Percentiles rank a stretch among this genome's conserved stretches.
Conservation (phyloP, 2,113 vertebrate species). For the Heterotis niloticus region DNA sequence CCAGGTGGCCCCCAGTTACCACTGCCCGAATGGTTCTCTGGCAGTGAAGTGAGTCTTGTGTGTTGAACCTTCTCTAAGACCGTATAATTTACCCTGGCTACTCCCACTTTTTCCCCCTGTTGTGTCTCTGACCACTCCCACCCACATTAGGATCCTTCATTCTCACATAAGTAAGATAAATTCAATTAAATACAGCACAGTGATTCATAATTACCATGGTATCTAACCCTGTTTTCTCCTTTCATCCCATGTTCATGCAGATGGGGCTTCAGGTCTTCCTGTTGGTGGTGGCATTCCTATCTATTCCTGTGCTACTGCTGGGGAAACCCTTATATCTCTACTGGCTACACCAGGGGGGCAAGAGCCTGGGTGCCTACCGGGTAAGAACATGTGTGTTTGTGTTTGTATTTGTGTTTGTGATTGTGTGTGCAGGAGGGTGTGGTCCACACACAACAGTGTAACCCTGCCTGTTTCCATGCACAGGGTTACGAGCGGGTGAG, state of each 20-base stretch:
- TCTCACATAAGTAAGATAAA: too few relatives aligned
- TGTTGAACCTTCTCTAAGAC: too few relatives aligned
- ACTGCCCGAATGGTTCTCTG: too few relatives aligned
- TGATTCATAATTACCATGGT: too few relatives aligned
- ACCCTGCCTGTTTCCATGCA: neutral
- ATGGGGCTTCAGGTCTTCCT: conserved; percentile 77
- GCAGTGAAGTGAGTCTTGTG: too few relatives aligned
- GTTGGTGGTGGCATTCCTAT: conserved; percentile 72
- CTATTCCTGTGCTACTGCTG: conserved; percentile 82
- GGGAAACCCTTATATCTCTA: conserved; percentile 89
- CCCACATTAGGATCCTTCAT: too few relatives aligned
- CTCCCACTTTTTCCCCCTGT: too few relatives aligned
- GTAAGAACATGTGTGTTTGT: conserved; percentile 55
- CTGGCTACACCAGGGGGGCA: conserved; percentile 81
- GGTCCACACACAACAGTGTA: neutral
- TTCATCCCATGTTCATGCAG: conserved; percentile 51
- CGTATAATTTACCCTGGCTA: too few relatives aligned
- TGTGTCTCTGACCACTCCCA: too few relatives aligned
- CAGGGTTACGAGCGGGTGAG: conserved; percentile 89
- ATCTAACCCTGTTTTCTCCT: too few relatives aligned
- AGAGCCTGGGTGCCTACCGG: conserved; percentile 74
- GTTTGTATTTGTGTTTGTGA: neutral
- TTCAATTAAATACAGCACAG: too few relatives aligned
- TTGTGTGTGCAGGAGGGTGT: conserved; percentile 8
- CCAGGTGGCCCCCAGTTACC: too few relatives aligned